Conservation (phyloP, 2,888 invertebrate genomes). For the Catocala nupta region DNA sequence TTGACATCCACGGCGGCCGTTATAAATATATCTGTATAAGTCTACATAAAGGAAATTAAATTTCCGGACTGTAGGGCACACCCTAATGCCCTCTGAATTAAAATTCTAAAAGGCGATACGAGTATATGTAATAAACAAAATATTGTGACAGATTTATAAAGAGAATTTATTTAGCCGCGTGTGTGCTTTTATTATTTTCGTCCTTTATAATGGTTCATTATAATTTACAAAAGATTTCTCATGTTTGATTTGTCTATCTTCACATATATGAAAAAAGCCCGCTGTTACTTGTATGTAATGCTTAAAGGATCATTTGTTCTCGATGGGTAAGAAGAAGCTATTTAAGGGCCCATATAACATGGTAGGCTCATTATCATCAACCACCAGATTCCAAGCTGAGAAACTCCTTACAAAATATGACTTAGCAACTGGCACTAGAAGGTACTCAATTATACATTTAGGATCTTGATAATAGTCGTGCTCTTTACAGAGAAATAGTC, state of each 20-base stretch:
- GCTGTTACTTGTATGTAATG: no score
- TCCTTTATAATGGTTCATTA: constrained; percentile 10
- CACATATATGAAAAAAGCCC: no score
- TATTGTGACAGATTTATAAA: constrained; percentile 49
- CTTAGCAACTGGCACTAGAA: no score
- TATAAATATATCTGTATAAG: constrained; percentile 26
- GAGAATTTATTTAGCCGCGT: constrained; percentile 28
- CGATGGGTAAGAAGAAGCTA: no score
- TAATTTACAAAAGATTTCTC: constrained; percentile 4
- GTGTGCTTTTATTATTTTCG: constrained; percentile 17
- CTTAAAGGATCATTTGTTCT: no score
- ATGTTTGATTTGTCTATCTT: neutral
- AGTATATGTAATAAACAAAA: constrained; percentile 45
- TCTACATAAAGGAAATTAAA: constrained; percentile 50
- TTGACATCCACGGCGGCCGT: constrained; percentile 25
- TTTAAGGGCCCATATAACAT: no score
- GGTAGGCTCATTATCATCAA: no score
- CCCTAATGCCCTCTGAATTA: constrained; percentile 43
- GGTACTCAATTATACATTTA: no score
- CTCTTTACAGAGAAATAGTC: no score
- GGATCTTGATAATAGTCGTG: no score
- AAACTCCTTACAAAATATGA: no score
- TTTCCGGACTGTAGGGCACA: constrained; percentile 41
- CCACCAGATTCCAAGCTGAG: no score
- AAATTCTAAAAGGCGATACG: constrained; percentile 43